phyloP scores from a whole-genome alignment of 1,140 invertebrate species.

The Neomicropteryx cornuta region DNA sequence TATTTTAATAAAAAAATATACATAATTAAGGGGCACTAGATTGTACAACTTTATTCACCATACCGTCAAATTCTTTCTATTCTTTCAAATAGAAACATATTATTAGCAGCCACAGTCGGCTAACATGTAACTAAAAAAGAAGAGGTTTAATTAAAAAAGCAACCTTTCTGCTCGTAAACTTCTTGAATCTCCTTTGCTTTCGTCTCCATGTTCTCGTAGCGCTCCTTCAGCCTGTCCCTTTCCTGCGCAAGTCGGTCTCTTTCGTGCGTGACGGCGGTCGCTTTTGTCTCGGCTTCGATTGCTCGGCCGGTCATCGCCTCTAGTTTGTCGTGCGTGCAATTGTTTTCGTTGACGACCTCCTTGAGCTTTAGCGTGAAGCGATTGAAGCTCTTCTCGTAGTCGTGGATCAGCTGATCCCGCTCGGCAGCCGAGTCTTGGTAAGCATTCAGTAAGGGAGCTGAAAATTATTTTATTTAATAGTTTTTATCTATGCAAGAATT shows the following conservation, averaged over 20 bases:
- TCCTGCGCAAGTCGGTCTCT: conserved; percentile 11
- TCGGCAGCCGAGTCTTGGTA: conserved; percentile 54
- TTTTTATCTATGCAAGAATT: too few species aligned
- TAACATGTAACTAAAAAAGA: conserved; percentile 1
- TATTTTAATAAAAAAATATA: too few species aligned
- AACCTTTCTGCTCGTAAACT: conserved; percentile 13
- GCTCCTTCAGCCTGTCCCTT: conserved; percentile 9
- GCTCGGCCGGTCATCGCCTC: conserved; percentile 7
- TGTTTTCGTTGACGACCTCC: conserved; percentile 50
- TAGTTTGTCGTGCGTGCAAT: conserved; percentile 34
- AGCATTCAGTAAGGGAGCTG: conserved; percentile 49
- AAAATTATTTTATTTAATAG: too few species aligned
- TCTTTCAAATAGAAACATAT: neutral
- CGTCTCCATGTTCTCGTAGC: conserved; percentile 5
- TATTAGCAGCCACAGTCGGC: neutral
- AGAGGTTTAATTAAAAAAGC: neutral
- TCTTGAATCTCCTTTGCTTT: conserved; percentile 14
- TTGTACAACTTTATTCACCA: too few species aligned
- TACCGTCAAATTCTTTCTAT: too few species aligned
- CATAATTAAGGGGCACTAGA: too few species aligned
- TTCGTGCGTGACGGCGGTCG: conserved; percentile 10
- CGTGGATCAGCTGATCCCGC: conserved; percentile 50
- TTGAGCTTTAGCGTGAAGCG: conserved; percentile 49
- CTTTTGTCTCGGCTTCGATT: conserved; percentile 4
- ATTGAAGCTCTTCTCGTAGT: conserved; percentile 47